Evolutionary conservation across 1,140 invertebrate genomes (phyloP), one percentile per base, ranked within the genome.

Genomic region (Mya arenaria): DNA sequence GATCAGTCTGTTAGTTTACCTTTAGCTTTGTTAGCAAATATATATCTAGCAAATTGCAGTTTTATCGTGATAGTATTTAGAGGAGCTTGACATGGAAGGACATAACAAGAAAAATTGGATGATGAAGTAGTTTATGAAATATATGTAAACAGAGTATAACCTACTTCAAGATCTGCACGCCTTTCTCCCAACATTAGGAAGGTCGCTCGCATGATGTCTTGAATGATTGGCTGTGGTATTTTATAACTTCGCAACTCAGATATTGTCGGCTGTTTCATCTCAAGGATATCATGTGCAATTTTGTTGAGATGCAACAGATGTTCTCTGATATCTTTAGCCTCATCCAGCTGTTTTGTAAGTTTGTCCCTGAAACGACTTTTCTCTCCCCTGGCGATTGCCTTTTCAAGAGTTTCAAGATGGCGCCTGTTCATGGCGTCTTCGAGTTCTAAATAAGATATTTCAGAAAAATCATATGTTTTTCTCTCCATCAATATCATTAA

Each of bases 231-330:
- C 0, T 86, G 88, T 5, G 88, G 88, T 2, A 73, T 44, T 58
- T 86, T 83, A 48, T 88, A 89, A 36, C 85, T 86, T 23, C 87
- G 82, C 32, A 89, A 69, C 65, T 89, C 88, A 2, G 85, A 85
- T 25, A 89, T 88, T 3, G 86, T 87, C 15, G 78, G 58, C 66
- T 87, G 87, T 58, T 87, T 85, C 87, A 89, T 86, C 37, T 82
- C 44, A 8, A 84, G 52, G 4, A 86, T 73, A n/a, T 86, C 83
- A 19, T 82, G 83, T 36, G 79, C 37, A 30, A 71, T 82, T 32
- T 32, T 75, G 28, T 81, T 55, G 4, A 86, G 69, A 19, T 85
- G 74, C 74, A 73, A 75, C 15, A 90, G 69, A 44, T 89, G 84
- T 0, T 80, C 77, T 30, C 79, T 65, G 23, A 88, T 63, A 25